These are phyloP conservation scores for Percopsis transmontana DNA, from an alignment of 2,113 vertebrate genomes.

Conservation along the genomic window DNA sequence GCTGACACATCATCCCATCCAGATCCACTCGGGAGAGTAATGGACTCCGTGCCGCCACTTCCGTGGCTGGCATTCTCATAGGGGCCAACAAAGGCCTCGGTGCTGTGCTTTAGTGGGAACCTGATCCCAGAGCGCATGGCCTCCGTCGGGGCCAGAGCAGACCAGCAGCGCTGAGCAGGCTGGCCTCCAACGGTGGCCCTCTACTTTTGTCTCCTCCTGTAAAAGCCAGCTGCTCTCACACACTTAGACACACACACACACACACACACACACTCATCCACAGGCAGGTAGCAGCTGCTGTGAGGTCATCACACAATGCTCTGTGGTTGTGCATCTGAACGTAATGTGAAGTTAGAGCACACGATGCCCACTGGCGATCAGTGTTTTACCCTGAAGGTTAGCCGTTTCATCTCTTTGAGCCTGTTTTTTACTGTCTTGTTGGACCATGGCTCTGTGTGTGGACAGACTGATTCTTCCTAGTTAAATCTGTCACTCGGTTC, in stretches of 20 bases:
- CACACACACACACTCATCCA: constrained; percentile 5
- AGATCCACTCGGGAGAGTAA: constrained; percentile 54
- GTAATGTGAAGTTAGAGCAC: no score
- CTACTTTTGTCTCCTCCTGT: background rate
- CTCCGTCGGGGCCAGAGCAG: constrained; percentile 22
- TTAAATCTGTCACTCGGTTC: constrained; percentile 19
- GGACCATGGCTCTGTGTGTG: constrained; percentile 5
- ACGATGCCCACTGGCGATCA: no score
- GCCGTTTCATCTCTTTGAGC: constrained; percentile 12
- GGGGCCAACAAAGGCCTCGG: constrained; percentile 40
- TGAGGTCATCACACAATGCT: constrained; percentile 1
- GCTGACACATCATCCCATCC: constrained; percentile 45
- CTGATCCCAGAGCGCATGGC: constrained; percentile 57
- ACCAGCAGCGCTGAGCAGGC: constrained; percentile 9
- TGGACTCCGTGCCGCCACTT: constrained; percentile 32
- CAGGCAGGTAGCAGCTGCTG: constrained; percentile 31
- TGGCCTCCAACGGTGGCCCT: background rate
- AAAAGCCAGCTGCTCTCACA: constrained; percentile 4
- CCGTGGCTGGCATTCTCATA: constrained; percentile 31
- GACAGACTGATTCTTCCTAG: constrained; percentile 32
- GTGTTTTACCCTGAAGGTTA: background rate
- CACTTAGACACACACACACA: background rate
- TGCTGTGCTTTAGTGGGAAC: constrained; percentile 52
- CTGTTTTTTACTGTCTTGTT: background rate
- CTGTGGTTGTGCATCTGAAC: no score